These are phyloP conservation scores for Copidosoma aretas DNA, from an alignment of 2,888 invertebrate species.

Conservation along the genomic window DNA sequence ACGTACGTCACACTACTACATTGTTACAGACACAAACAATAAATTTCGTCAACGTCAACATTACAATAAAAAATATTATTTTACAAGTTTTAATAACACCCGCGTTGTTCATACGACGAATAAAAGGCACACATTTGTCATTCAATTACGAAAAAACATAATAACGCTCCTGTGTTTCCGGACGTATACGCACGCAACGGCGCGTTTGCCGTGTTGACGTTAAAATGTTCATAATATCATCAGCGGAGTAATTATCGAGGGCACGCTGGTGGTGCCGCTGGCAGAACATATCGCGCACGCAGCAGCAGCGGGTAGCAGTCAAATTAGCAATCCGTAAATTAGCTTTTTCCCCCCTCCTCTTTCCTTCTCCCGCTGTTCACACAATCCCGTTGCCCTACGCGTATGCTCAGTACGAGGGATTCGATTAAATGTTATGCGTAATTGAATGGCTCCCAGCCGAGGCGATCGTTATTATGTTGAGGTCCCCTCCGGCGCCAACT, in stretches of 20 bases:
- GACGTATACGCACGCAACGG: not conserved
- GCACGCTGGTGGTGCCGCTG: not conserved
- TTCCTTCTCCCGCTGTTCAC: no score
- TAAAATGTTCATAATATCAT: conserved; percentile 25
- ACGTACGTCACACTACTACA: no score
- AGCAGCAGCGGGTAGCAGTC: conserved; percentile 3
- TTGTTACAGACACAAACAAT: no score
- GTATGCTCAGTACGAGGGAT: not conserved
- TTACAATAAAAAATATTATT: no score
- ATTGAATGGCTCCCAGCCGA: conserved; percentile 29
- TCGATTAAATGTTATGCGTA: conserved; percentile 33
- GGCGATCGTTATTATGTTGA: conserved; percentile 19
- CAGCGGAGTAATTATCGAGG: conserved; percentile 25
- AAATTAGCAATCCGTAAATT: conserved; percentile 33
- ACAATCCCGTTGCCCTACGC: not conserved
- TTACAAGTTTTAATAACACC: no score
- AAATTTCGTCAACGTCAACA: no score
- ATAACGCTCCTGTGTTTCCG: not conserved
- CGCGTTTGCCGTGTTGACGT: conserved; percentile 7
- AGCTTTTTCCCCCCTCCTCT: conserved; percentile 16
- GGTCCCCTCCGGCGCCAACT: conserved; percentile 1
- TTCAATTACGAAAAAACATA: not conserved
- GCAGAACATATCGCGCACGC: no score
- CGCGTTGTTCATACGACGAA: not conserved
- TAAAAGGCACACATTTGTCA: not conserved